Evolutionary conservation across 2,113 vertebrate species (phyloP).

Genomic region (Morone chrysops): DNA sequence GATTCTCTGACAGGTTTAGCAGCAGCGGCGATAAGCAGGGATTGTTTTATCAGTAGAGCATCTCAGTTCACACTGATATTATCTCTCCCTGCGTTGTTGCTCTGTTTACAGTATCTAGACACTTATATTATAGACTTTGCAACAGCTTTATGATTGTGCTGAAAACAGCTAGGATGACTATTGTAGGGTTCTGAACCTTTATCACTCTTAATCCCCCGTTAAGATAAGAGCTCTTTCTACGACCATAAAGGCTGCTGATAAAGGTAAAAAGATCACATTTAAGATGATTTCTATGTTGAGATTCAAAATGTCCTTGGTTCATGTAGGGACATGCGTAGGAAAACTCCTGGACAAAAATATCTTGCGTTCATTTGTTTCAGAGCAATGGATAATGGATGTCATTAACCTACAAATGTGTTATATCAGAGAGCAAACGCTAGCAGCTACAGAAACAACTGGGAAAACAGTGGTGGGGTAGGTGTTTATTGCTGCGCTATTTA

Average conservation of each 20-base stretch:
- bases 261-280: conserved; percentile 60
- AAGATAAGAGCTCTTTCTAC: conserved; percentile 72
- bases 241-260: conserved; percentile 52
- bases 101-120: conserved; percentile 8
- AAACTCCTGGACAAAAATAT: conserved; percentile 30
- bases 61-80: conserved; percentile 45
- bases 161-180: conserved; percentile 2
- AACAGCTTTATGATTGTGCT: conserved; percentile 25
- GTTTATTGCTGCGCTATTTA: conserved; percentile 64
- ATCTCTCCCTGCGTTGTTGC: conserved; percentile 39
- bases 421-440: conserved; percentile 46
- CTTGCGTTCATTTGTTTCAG: conserved; percentile 53
- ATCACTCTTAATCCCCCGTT: conserved; percentile 68
- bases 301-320: conserved; percentile 38
- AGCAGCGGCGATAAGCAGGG: conserved; percentile 45
- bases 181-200: conserved; percentile 22
- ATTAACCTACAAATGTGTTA: conserved; percentile 60
- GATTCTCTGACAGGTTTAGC: conserved; percentile 51
- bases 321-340: conserved; percentile 12
- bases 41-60: conserved; percentile 47
- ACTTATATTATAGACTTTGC: conserved; percentile 49
- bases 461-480: conserved; percentile 41
- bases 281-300: conserved; percentile 27
- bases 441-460: conserved; percentile 65
- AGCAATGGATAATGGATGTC: conserved; percentile 56